Percentiles rank a stretch among this genome's conserved stretches.
These are phyloP conservation scores for Lota lota DNA, from an alignment of 2,113 vertebrate species.

Conservation along the genomic window DNA sequence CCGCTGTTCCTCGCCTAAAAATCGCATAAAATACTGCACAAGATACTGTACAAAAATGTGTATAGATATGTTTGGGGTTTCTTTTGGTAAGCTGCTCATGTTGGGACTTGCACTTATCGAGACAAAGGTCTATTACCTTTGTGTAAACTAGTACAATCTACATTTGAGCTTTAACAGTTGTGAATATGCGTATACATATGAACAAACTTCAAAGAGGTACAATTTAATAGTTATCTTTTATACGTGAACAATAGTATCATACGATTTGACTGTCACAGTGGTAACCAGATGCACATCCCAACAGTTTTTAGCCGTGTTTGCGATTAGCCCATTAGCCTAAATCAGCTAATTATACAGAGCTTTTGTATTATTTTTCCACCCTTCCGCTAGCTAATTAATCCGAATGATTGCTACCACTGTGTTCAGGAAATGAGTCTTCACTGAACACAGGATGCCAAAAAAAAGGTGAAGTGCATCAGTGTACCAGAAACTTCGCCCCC, in stretches of 20 bases:
- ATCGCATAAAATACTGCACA: neutral
- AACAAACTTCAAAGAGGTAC: too few relatives aligned
- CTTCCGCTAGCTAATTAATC: conserved; percentile 67
- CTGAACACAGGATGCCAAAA: conserved; percentile 39
- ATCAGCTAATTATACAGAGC: conserved; percentile 69
- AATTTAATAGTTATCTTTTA: too few relatives aligned
- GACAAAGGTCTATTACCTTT: too few relatives aligned
- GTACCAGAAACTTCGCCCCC: neutral
- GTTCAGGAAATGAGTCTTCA: conserved; percentile 46
- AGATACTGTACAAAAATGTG: too few relatives aligned
- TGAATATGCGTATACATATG: too few relatives aligned
- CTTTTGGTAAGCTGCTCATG: too few relatives aligned
- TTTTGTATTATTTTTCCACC: conserved; percentile 38
- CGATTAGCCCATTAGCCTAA: conserved; percentile 70
- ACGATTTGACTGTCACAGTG: conserved; percentile 40
- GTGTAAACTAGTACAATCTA: too few relatives aligned
- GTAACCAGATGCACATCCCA: conserved; percentile 46
- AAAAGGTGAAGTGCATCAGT: conserved; percentile 6
- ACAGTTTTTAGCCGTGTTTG: conserved; percentile 51
- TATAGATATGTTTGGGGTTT: too few relatives aligned
- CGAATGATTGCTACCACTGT: conserved; percentile 55
- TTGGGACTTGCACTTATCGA: too few relatives aligned
- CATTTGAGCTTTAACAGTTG: too few relatives aligned
- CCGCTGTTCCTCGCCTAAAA: conserved; percentile 30
- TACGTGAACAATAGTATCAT: conserved; percentile 11